These are phyloP conservation scores for Avahi laniger DNA, from an alignment of 2,797 vertebrate genomes.

Conservation along the genomic window DNA sequence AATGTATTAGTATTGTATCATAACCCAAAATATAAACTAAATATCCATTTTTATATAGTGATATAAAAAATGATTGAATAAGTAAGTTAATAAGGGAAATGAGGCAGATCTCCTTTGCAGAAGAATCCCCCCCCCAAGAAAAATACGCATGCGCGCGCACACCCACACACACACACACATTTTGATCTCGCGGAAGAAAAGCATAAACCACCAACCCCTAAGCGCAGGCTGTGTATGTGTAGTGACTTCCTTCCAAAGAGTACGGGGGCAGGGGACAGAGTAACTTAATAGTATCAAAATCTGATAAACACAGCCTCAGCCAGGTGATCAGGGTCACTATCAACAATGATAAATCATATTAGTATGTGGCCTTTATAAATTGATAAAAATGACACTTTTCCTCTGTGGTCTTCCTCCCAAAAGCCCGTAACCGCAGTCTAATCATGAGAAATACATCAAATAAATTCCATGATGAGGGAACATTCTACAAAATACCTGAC, in stretches of 20 bases:
- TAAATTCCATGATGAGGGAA: neutral
- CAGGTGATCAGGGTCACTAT: neutral
- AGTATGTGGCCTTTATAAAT: neutral
- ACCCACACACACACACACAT: no score
- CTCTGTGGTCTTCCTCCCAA: neutral
- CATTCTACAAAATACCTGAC: neutral
- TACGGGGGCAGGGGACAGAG: neutral
- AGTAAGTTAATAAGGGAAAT: neutral
- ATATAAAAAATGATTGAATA: neutral
- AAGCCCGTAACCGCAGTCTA: neutral
- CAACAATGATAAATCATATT: neutral
- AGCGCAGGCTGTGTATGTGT: neutral
- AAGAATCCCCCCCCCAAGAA: neutral
- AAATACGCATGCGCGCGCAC: no score
- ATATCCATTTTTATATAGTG: neutral
- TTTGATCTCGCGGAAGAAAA: neutral
- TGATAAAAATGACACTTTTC: neutral
- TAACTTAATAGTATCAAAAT: neutral
- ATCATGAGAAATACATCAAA: neutral
- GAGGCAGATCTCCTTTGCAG: neutral
- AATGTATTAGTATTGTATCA: neutral
- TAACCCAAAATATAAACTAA: neutral
- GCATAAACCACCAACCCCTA: rapidly evolving
- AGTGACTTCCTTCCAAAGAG: neutral
- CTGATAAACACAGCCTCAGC: neutral